Evolutionary conservation across 2,113 vertebrate genomes (phyloP), one percentile per base, ranked within the genome.

Genomic region (Trematocara macrostoma): DNA sequence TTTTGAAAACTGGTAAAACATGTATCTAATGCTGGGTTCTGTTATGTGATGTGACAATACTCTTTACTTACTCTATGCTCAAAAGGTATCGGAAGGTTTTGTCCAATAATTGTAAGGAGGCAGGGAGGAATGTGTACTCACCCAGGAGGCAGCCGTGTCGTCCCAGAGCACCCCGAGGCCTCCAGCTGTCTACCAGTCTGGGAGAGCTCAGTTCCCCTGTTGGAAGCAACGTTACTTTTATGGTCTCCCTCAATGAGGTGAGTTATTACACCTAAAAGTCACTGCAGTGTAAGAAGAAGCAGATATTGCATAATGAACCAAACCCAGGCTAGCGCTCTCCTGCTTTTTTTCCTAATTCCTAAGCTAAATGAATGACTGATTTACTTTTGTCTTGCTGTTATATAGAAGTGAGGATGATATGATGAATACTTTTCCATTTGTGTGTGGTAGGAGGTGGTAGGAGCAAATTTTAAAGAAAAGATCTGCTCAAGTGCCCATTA

Each of bases 21-120:
- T 51, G 26, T 31, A 76, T 18, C 69, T 49, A 18, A 49, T 34
- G 26, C 71, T 51, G 26, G 20, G 20, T 71, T 71, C 67, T 45
- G 40, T 71, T 71, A 45, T 71, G 67, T 49, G 23, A 49, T 10
- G 42, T 49, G 16, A 51, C 6, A 5, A 26, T 71, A 40, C 10
- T 20, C 64, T 52, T 29, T 45, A 59, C 71, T 16, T 7, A 29
- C 16, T 26, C 55, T 55, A 7, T 90, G 14, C 45, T 87, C 78
- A 45, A 45, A 89, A 99, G 98, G 91, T 99, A 99, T 92, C 96
- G 98, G 4, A 97, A 97, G 89, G 98, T 99, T 42, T 96, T 99
- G 74, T 97, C 98, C 83, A 99, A 99, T 92, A 99, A 99, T 94
- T 99, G 98, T 95, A 98, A 97, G 4, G 97, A 98, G 6, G 96